Percentiles rank a stretch among this genome's conserved stretches.
Conservation (phyloP, 1,140 invertebrate species). For the Drosophila sturtevanti region DNA sequence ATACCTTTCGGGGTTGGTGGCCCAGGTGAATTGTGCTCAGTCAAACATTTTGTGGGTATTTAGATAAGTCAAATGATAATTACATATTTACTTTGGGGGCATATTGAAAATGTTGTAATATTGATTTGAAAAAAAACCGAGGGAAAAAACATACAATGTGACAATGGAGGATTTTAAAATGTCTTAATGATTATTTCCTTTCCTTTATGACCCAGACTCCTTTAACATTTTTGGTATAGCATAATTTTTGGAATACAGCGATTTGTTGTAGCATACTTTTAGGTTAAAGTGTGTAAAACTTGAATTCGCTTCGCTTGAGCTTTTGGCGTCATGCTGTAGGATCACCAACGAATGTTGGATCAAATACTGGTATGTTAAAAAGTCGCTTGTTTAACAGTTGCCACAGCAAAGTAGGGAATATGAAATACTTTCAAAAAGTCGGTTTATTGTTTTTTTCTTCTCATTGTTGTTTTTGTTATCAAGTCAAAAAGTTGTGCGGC, state of each 20-base stretch:
- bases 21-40: background rate
- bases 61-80: constrained; percentile 19
- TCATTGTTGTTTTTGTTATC: constrained; percentile 5
- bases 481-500: background rate
- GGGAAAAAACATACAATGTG: background rate
- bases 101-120: constrained; percentile 8
- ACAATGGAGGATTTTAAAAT: background rate
- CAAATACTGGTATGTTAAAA: background rate
- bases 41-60: constrained; percentile 7
- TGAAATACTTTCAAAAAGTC: background rate
- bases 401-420: background rate
- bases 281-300: background rate
- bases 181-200: too few species aligned
- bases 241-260: background rate
- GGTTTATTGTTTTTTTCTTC: background rate
- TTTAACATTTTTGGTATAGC: too few species aligned
- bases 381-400: too few species aligned
- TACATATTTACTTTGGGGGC: constrained; percentile 3
- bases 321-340: background rate
- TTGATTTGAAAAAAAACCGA: background rate
- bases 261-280: background rate
- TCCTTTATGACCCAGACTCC: too few species aligned
- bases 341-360: background rate
- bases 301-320: background rate
- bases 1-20: constrained; percentile 11